Percentiles rank a stretch among this genome's conserved stretches.
These are phyloP conservation scores for Pagrus major DNA, from an alignment of 2,113 vertebrate species.

Conservation along the genomic window DNA sequence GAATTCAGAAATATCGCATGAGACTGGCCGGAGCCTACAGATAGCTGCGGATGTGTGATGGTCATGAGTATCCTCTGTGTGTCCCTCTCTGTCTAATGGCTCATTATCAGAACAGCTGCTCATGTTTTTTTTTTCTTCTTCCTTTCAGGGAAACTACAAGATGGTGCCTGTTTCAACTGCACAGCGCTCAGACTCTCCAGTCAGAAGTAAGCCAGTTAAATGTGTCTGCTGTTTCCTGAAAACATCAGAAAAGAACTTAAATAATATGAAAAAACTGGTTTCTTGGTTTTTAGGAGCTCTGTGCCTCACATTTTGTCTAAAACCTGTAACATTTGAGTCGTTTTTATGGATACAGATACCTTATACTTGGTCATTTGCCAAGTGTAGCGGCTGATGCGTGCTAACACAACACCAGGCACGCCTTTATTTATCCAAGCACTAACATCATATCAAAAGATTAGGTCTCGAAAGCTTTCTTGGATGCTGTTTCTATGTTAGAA, in stretches of 20 bases:
- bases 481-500: not conserved
- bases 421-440: not conserved
- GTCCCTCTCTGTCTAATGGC: not conserved
- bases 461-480: not conserved
- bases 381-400: not conserved
- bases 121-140: constrained; percentile 7
- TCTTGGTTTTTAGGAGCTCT: not conserved
- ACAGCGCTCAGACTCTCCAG: constrained; percentile 83
- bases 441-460: not conserved
- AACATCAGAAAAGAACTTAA: not conserved
- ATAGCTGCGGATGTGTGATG: not conserved
- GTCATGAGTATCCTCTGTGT: not conserved
- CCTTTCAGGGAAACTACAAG: constrained; percentile 85
- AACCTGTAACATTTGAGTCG: not conserved
- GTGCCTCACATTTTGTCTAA: not conserved
- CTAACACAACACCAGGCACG: not conserved
- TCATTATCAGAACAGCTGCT: constrained; percentile 13
- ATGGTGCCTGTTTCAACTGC: constrained; percentile 86
- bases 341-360: not conserved
- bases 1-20: not conserved
- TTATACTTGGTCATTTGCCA: not conserved
- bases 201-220: constrained; percentile 84
- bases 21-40: not conserved
- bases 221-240: not conserved
- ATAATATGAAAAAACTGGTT: not conserved